Percentiles rank a stretch among this genome's conserved stretches.
Evolutionary conservation across 2,113 vertebrate genomes (phyloP).

Genomic region (Tachuris rubrigastra): DNA sequence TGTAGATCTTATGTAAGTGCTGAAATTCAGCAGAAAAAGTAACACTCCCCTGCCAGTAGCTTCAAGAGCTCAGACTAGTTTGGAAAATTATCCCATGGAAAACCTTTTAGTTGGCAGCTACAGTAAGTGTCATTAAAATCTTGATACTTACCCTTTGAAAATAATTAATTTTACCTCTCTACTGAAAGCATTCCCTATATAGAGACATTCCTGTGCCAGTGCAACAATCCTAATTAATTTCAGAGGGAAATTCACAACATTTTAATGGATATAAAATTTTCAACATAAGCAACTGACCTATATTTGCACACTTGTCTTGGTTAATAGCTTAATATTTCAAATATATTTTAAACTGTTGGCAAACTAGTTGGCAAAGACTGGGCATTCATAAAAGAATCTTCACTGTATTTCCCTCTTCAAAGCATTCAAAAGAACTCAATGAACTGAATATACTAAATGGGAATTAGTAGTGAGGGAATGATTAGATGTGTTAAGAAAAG

Average conservation of each 20-base stretch:
- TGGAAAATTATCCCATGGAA: neutral
- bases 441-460: neutral
- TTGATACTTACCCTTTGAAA: conserved; percentile 14
- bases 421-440: neutral
- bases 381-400: neutral
- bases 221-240: conserved; percentile 35
- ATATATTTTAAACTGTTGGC: neutral
- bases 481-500: neutral
- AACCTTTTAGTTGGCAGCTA: neutral
- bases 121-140: neutral
- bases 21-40: neutral
- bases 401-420: neutral
- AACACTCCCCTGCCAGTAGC: neutral
- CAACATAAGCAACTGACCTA: neutral
- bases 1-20: neutral
- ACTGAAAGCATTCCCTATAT: neutral
- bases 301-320: neutral
- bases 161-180: conserved; percentile 17
- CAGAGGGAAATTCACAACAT: neutral
- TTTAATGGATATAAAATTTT: neutral
- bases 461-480: neutral
- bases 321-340: neutral
- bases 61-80: neutral
- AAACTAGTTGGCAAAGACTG: neutral
- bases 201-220: neutral